These are phyloP conservation scores for Falcunculus frontatus DNA, from an alignment of 2,113 vertebrate species.

Conservation along the genomic window DNA sequence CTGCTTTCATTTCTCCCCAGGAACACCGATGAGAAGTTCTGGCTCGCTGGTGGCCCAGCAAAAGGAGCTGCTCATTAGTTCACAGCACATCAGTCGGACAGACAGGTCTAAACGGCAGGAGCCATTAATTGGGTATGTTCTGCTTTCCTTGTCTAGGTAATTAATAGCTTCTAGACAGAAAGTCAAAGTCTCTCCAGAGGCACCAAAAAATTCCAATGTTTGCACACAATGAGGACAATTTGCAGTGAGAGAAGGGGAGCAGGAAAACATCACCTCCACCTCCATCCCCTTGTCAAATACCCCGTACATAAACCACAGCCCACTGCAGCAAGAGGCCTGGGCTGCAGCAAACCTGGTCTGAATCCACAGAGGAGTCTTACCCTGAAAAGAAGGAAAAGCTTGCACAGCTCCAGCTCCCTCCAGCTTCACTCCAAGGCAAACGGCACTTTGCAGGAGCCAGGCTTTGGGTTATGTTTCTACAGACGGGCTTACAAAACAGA, in stretches of 20 bases:
- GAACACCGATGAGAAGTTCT: not conserved
- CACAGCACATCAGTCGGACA: not conserved
- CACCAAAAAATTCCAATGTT: not conserved
- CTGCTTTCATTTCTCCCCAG: conserved; percentile 1
- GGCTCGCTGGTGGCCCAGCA: not conserved
- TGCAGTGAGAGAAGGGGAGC: not conserved
- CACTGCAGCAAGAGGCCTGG: not conserved
- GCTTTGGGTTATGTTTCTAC: not conserved
- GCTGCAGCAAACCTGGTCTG: not conserved
- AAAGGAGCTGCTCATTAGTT: conserved; percentile 35
- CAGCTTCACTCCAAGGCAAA: not conserved
- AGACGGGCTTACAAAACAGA: not conserved
- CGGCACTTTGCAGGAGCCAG: not conserved
- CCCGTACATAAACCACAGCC: not conserved
- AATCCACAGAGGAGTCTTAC: not conserved
- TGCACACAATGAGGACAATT: not conserved
- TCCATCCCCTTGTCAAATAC: not conserved
- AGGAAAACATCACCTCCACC: not conserved
- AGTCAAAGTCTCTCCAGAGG: conserved; percentile 43
- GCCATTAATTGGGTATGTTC: conserved; percentile 14
- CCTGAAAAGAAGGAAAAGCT: not conserved
- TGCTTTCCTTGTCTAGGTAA: conserved; percentile 30
- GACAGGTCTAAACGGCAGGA: not conserved
- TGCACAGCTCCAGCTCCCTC: not conserved
- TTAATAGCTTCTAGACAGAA: conserved; percentile 52